A percentile compares a stretch with the other conserved stretches of the same genome.
These are phyloP conservation scores for Malacoraja senta DNA, from an alignment of 2,797 vertebrate species.

Conservation along the genomic window DNA sequence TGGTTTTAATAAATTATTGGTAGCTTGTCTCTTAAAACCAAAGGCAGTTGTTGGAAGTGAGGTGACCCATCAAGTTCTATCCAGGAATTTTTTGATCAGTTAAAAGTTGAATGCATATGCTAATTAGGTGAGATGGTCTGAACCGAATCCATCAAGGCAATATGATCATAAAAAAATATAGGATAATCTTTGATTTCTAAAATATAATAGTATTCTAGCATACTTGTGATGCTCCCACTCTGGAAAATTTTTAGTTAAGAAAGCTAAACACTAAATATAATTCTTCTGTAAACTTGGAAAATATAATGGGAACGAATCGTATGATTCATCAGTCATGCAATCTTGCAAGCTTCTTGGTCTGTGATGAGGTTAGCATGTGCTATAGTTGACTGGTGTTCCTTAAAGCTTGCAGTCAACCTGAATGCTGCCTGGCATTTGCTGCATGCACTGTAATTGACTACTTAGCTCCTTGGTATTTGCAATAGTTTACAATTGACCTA, in stretches of 20 bases:
- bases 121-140: neutral
- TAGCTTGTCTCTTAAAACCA: neutral
- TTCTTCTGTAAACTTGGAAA: neutral
- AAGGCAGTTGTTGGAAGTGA: neutral
- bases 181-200: neutral
- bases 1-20: neutral
- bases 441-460: no score
- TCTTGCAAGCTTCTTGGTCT: neutral
- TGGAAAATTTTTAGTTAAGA: neutral
- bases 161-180: neutral
- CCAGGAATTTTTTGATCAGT: neutral
- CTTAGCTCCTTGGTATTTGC: no score
- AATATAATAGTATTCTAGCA: neutral
- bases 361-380: neutral
- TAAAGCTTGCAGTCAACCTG: no score
- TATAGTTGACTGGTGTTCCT: no score
- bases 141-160: neutral
- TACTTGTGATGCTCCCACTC: neutral
- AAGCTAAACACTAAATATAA: neutral
- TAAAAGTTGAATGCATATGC: neutral
- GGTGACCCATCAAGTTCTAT: neutral
- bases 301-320: neutral
- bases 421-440: no score
- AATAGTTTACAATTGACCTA: neutral
- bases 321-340: neutral